A percentile compares a stretch with the other conserved stretches of the same genome.
These are phyloP conservation scores for Caenorhabditis plicata DNA, from an alignment of 2,888 invertebrate species.

Conservation along the genomic window DNA sequence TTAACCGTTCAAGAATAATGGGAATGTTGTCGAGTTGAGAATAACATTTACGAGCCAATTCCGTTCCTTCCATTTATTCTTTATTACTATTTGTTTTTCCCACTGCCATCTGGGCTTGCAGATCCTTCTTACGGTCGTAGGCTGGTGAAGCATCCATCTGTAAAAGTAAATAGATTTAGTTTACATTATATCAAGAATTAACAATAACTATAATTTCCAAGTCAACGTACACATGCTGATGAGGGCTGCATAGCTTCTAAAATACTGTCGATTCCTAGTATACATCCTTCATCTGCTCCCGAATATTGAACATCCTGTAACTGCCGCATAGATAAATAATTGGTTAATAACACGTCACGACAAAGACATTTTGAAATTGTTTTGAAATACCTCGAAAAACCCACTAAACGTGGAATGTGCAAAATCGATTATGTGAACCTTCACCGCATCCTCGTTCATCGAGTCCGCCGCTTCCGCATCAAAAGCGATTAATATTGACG, in stretches of 20 bases:
- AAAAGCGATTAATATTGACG: constrained; percentile 60
- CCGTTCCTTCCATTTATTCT: too few species aligned
- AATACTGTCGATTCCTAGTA: constrained; percentile 55
- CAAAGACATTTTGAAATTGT: background rate
- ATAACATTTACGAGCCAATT: too few species aligned
- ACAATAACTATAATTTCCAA: too few species aligned
- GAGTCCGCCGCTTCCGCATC: constrained; percentile 51
- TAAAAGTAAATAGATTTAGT: too few species aligned
- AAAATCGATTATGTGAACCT: constrained; percentile 93
- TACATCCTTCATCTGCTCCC: constrained; percentile 59
- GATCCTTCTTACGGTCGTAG: too few species aligned
- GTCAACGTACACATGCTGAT: too few species aligned
- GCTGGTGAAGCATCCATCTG: too few species aligned
- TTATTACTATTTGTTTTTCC: too few species aligned
- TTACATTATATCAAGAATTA: too few species aligned
- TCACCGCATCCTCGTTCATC: constrained; percentile 66
- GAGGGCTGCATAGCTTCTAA: constrained; percentile 35
- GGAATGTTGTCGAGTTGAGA: too few species aligned
- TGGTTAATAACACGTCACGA: background rate
- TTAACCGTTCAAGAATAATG: too few species aligned
- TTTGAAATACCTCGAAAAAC: constrained; percentile 41
- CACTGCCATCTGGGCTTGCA: too few species aligned
- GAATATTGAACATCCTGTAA: constrained; percentile 49
- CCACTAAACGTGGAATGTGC: constrained; percentile 73
- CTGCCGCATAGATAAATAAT: background rate